A percentile compares a stretch with the other conserved stretches of the same genome.
Evolutionary conservation across 2,888 invertebrate genomes (phyloP).

Genomic region (Pollenia griseotomentosa): DNA sequence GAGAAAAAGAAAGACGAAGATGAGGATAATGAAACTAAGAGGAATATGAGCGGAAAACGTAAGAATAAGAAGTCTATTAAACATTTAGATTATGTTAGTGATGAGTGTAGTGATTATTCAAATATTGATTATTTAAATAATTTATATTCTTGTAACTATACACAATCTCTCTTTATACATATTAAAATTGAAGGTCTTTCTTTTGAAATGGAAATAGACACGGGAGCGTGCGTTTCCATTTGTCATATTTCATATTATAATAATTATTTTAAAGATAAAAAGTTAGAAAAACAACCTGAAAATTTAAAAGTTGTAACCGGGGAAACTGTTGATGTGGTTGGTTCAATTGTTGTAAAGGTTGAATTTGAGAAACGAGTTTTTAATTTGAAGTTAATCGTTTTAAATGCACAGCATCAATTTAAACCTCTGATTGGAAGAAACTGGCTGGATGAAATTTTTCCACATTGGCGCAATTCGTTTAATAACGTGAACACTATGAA

Average conservation of each 20-base stretch:
- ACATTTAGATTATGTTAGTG: conserved; percentile 9
- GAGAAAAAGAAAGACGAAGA: neutral
- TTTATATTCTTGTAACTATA: conserved; percentile 32
- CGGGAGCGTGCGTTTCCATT: conserved; percentile 28
- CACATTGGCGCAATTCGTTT: conserved; percentile 11
- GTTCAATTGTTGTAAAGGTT: conserved; percentile 21
- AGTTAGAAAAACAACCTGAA: conserved; percentile 3
- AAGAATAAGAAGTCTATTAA: conserved; percentile 21
- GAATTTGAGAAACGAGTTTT: conserved; percentile 7
- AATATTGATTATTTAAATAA: conserved; percentile 29
- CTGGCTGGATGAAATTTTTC: conserved; percentile 39
- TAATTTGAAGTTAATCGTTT: conserved; percentile 21
- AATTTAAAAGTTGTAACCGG: conserved; percentile 4
- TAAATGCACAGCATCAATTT: neutral
- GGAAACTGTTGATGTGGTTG: neutral
- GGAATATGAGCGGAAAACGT: neutral
- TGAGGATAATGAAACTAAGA: neutral
- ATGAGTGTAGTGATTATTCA: conserved; percentile 3
- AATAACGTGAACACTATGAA: neutral
- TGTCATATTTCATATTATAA: conserved; percentile 41
- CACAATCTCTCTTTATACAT: conserved; percentile 14
- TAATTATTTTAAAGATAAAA: conserved; percentile 31
- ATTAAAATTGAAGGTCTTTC: conserved; percentile 20
- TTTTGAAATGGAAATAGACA: conserved; percentile 39
- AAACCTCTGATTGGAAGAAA: conserved; percentile 27